Evolutionary conservation across 2,113 vertebrate species (phyloP).

Genomic region (Chroicocephalus ridibundus): DNA sequence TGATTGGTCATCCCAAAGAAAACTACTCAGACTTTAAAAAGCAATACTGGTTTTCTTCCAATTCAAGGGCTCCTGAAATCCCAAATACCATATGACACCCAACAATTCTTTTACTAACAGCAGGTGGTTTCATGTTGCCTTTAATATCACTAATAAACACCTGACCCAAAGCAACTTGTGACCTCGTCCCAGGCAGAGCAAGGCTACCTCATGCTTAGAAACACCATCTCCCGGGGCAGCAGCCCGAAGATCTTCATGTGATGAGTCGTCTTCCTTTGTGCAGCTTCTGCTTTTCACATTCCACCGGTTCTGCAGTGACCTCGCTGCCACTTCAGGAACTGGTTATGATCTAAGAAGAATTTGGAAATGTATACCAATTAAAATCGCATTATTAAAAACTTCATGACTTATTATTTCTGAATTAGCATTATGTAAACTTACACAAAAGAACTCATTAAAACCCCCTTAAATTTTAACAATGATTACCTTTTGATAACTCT

Average conservation of each 20-base stretch:
- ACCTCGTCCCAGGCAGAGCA: neutral
- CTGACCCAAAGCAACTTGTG: neutral
- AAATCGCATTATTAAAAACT: neutral
- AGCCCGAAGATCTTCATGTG: neutral
- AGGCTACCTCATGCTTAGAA: neutral
- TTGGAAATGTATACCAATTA: neutral
- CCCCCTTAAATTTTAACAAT: neutral
- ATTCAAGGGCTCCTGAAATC: neutral
- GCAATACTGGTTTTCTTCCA: neutral
- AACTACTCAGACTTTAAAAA: neutral
- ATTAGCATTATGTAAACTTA: neutral
- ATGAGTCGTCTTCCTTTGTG: neutral
- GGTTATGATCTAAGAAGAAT: neutral
- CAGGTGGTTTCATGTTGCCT: neutral
- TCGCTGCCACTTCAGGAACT: neutral
- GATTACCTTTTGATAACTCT: neutral
- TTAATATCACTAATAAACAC: neutral
- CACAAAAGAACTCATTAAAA: neutral
- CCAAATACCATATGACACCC: rapidly evolving
- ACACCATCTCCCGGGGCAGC: neutral
- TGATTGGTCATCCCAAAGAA: neutral
- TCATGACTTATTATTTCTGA: neutral
- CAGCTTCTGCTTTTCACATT: neutral
- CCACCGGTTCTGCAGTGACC: neutral
- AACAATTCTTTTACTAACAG: neutral